Evolutionary conservation across 2,797 vertebrate species (phyloP).

Genomic region (Chiroxiphia lanceolata): DNA sequence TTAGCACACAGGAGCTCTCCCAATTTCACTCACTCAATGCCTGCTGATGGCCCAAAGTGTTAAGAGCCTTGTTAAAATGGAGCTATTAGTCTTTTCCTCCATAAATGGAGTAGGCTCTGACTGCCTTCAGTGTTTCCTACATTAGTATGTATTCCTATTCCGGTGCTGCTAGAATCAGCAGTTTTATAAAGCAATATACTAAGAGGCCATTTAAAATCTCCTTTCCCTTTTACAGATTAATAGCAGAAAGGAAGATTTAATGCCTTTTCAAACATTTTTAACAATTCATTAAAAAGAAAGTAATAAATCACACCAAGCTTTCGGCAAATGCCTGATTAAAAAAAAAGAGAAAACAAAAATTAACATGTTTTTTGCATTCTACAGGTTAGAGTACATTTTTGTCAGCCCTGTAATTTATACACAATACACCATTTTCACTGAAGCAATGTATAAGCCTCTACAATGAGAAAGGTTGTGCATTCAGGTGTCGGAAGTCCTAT

Average conservation of each 20-base stretch:
- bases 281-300: conserved; percentile 76
- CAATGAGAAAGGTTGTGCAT: conserved; percentile 14
- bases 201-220: conserved; percentile 74
- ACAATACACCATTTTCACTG: conserved; percentile 27
- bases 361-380: conserved; percentile 54
- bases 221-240: conserved; percentile 73
- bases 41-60: conserved; percentile 66
- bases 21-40: conserved; percentile 70
- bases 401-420: conserved; percentile 47
- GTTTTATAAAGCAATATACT: conserved; percentile 79
- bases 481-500: neutral
- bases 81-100: conserved; percentile 75
- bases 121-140: conserved; percentile 70
- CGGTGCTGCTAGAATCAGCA: conserved; percentile 76
- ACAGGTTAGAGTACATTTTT: conserved; percentile 50
- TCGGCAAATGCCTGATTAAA: conserved; percentile 36
- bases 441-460: conserved; percentile 26
- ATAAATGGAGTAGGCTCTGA: conserved; percentile 68
- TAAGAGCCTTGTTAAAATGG: conserved; percentile 78
- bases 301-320: conserved; percentile 67
- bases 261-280: conserved; percentile 74
- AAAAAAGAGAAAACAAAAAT: conserved; percentile 65
- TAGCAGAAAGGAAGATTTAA: conserved; percentile 73
- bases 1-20: conserved; percentile 70
- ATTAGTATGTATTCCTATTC: conserved; percentile 75